Evolutionary conservation across 2,888 invertebrate species (phyloP).

Genomic region (Quadroppia sp.): DNA sequence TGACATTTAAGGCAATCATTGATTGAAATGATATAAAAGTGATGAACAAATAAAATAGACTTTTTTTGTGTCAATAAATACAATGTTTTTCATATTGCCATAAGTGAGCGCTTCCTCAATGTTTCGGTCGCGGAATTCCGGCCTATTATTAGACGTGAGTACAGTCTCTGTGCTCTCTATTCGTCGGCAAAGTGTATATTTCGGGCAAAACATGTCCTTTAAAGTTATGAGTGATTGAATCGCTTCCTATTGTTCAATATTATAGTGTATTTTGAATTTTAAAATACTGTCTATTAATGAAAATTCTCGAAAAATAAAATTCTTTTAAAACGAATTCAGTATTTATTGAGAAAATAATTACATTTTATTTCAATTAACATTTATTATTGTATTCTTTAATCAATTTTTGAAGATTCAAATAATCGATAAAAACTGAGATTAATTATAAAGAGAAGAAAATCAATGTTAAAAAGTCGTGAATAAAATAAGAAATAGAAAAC

Average conservation of each 20-base stretch:
- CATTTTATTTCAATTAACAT: too few relatives aligned
- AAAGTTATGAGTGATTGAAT: not conserved
- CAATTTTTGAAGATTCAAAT: too few relatives aligned
- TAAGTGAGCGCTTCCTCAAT: not conserved
- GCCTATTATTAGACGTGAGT: not conserved
- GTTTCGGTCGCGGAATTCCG: not conserved
- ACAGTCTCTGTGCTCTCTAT: not conserved
- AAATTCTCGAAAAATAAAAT: too few relatives aligned
- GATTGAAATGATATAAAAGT: not conserved
- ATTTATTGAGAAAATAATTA: too few relatives aligned
- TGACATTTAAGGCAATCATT: not conserved
- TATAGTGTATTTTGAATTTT: not conserved
- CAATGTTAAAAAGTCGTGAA: too few relatives aligned
- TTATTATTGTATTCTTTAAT: too few relatives aligned
- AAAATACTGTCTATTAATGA: not conserved
- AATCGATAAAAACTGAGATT: too few relatives aligned
- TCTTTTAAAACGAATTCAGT: too few relatives aligned
- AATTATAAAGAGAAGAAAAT: too few relatives aligned
- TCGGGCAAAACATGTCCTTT: not conserved
- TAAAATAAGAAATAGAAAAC: too few relatives aligned
- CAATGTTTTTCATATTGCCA: not conserved
- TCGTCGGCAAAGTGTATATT: not conserved
- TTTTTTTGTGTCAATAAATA: not conserved
- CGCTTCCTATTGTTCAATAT: not conserved
- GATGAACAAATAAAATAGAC: too few relatives aligned